These are phyloP conservation scores for Frankliniella fusca DNA, from an alignment of 2,888 invertebrate genomes.

Conservation along the genomic window DNA sequence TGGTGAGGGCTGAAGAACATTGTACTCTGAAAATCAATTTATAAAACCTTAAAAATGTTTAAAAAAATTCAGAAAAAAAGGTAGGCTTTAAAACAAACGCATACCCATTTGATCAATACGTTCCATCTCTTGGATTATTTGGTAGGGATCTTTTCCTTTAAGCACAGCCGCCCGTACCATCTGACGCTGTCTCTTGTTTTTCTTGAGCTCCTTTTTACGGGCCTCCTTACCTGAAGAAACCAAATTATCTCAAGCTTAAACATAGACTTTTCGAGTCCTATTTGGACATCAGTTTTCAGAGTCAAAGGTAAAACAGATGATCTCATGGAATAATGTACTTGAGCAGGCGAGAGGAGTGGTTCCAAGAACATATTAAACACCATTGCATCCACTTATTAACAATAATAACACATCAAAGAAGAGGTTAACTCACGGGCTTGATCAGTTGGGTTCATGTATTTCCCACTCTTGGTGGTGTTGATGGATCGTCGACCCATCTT, in stretches of 20 bases:
- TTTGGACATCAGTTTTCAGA: neutral
- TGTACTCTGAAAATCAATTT: slow-evolving; percentile 68
- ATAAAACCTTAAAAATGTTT: neutral
- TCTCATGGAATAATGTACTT: slow-evolving; percentile 32
- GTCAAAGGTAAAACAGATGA: neutral
- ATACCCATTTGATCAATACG: slow-evolving; percentile 98
- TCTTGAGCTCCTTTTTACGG: slow-evolving; percentile 93
- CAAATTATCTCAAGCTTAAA: slow-evolving; percentile 27
- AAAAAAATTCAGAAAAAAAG: slow-evolving; percentile 32
- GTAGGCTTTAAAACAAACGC: slow-evolving; percentile 37
- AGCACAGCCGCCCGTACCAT: slow-evolving; percentile 94
- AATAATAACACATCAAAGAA: neutral
- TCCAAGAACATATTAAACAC: slow-evolving; percentile 32
- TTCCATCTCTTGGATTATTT: slow-evolving; percentile 91
- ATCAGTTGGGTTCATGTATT: slow-evolving; percentile 99
- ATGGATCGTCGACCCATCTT: slow-evolving; percentile 94
- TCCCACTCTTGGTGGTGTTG: slow-evolving; percentile 99
- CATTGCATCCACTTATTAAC: neutral
- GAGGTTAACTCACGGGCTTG: slow-evolving; percentile 81
- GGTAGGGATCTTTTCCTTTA: slow-evolving; percentile 95
- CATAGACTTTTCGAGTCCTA: neutral
- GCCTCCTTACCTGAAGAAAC: slow-evolving; percentile 82
- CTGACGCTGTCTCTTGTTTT: slow-evolving; percentile 95
- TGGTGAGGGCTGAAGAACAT: slow-evolving; percentile 89
- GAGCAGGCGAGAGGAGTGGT: slow-evolving; percentile 28